Percentiles rank a stretch among this genome's conserved stretches.
Evolutionary conservation across 30 jellyfish, hydroid and myxozoan genomes (phyloP).

Genomic region (Aurelia sp.): DNA sequence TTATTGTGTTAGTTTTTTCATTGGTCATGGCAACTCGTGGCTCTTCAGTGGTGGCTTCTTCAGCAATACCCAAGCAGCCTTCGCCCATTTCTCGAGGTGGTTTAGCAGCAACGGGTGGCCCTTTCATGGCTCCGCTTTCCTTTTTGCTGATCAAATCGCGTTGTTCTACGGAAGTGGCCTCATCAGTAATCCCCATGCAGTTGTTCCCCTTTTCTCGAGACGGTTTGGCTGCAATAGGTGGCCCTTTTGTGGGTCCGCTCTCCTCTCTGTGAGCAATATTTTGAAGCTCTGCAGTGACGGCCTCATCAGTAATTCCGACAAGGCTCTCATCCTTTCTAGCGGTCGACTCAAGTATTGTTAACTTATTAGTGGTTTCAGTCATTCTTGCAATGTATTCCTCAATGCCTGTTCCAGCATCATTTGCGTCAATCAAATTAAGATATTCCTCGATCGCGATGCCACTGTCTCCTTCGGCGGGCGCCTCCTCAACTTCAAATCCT

Average conservation of each 20-base stretch:
- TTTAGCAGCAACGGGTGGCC: too few relatives aligned
- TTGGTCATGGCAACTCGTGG: too few relatives aligned
- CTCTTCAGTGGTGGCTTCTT: not conserved
- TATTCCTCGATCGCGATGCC: constrained; percentile 66
- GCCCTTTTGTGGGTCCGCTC: too few relatives aligned
- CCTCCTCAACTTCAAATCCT: constrained; percentile 11
- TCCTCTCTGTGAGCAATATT: too few relatives aligned
- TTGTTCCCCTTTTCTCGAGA: too few relatives aligned
- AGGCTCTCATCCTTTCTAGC: not conserved
- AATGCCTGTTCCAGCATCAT: constrained; percentile 7
- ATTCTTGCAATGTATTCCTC: constrained; percentile 47
- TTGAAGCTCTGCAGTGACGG: not conserved
- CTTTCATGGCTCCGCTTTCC: too few relatives aligned
- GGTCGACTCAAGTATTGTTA: not conserved
- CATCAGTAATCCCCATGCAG: too few relatives aligned
- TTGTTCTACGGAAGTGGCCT: too few relatives aligned
- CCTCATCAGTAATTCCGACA: not conserved
- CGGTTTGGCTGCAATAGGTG: too few relatives aligned
- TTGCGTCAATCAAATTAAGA: constrained; percentile 17
- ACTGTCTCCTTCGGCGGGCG: constrained; percentile 37
- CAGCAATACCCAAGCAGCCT: not conserved
- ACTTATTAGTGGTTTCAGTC: constrained; percentile 9
- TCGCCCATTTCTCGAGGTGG: too few relatives aligned
- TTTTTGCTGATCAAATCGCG: too few relatives aligned
- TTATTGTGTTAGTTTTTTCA: too few relatives aligned